These are phyloP conservation scores for Mustela lutreola DNA, from an alignment of 2,113 vertebrate genomes.

Conservation along the genomic window DNA sequence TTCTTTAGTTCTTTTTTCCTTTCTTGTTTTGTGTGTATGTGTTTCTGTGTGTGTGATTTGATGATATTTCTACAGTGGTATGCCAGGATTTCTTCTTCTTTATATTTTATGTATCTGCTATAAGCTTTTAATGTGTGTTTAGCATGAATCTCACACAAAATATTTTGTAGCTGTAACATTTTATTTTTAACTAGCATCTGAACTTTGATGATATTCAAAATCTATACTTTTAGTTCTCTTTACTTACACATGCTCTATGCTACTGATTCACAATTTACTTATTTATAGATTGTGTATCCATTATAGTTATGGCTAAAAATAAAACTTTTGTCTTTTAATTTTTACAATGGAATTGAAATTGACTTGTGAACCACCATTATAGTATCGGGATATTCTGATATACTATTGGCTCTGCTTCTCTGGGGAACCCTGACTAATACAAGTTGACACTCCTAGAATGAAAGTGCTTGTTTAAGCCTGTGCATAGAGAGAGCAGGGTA, in stretches of 20 bases:
- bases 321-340: background rate
- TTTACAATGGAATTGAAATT: background rate
- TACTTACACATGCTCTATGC: background rate
- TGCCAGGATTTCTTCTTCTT: background rate
- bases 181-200: background rate
- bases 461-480: background rate
- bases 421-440: background rate
- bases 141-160: background rate
- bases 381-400: background rate
- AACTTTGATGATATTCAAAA: background rate
- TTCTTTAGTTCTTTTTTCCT: background rate
- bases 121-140: background rate
- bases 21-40: background rate
- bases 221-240: background rate
- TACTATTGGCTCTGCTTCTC: background rate
- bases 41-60: background rate
- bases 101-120: constrained; percentile 3
- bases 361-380: background rate
- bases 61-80: background rate
- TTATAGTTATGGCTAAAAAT: background rate
- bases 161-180: background rate
- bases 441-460: background rate
- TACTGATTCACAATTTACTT: background rate
- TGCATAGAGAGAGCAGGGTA: background rate
- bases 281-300: background rate